Evolutionary conservation across 2,888 invertebrate genomes (phyloP).

Genomic region (Hartigia nigra): DNA sequence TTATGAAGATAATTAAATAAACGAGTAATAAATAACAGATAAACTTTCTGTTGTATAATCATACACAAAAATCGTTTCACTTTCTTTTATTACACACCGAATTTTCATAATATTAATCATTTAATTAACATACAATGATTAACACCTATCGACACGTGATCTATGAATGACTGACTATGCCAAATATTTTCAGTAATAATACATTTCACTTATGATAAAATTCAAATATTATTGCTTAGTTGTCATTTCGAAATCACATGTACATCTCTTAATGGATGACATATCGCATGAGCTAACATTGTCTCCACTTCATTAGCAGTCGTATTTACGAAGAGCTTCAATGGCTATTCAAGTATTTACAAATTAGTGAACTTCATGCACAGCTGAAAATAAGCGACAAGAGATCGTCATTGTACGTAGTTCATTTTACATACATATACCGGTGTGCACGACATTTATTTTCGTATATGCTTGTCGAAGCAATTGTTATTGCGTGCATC

Average conservation of each 20-base stretch:
- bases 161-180: background rate
- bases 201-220: background rate
- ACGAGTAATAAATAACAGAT: background rate
- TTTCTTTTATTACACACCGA: background rate
- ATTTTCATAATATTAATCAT: background rate
- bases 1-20: background rate
- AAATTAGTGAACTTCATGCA: background rate
- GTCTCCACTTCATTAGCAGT: background rate
- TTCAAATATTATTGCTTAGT: background rate
- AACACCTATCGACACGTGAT: background rate
- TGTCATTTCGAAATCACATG: background rate
- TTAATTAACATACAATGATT: background rate
- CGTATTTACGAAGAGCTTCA: background rate
- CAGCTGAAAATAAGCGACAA: background rate
- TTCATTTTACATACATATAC: background rate
- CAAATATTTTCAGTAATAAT: background rate
- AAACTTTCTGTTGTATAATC: background rate
- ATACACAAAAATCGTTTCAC: background rate
- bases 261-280: background rate
- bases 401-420: background rate
- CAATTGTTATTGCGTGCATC: background rate
- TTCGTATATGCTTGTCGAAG: background rate
- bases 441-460: background rate
- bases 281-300: background rate
- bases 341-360: background rate